Base-by-base conservation (phyloP, 2,888 invertebrate genomes). In the Baronia brevicornis region DNA sequence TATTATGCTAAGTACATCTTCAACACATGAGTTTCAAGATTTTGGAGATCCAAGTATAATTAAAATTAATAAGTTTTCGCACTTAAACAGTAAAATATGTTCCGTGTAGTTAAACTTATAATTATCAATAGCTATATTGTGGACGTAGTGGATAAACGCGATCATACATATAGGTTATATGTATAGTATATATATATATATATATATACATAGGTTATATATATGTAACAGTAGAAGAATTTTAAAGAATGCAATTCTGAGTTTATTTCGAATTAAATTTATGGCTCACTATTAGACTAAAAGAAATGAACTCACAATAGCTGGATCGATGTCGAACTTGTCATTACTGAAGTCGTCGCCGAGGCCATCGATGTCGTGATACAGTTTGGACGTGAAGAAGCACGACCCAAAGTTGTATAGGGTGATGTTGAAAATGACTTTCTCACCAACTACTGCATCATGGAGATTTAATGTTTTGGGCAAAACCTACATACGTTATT, bases 341-440 rank as follows among this genome's bases (percentile, higher is more conserved):
- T 80, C 80, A 1, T 55, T 51, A 27, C 51, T 60, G 28, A 48
- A 66, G 39, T 80, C 77, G 36, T 80, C 82, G 0, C 62, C 78
- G 66, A 78, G 63, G 3, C 84, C 80, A 21, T 62, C 43, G 5
- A 74, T 72, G 0, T 41, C 13, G 33, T 66, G 49, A 38, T 66
- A 73, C 25, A 84, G 43, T 36, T 67, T 73, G 0, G 79, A 82
- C 1, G 80, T 79, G 30, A 70, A 75, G 38, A 41, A 71, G 43
- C 84, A 80, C 3, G 72, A 61, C 6, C 80, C 64, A 23, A 60
- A 57, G 46, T 84, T 84, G 37, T 77, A 78, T 3, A 84, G 37
- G 1, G 71, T 79, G 5, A 82, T 39, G 4, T 52, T 30, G 18
- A 62, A 50, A 2, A 51, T 46, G 0, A 35, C 39, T 9, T 49